These are phyloP conservation scores for Dinoponera quadriceps DNA, from an alignment of 1,140 invertebrate species.

Conservation along the genomic window DNA sequence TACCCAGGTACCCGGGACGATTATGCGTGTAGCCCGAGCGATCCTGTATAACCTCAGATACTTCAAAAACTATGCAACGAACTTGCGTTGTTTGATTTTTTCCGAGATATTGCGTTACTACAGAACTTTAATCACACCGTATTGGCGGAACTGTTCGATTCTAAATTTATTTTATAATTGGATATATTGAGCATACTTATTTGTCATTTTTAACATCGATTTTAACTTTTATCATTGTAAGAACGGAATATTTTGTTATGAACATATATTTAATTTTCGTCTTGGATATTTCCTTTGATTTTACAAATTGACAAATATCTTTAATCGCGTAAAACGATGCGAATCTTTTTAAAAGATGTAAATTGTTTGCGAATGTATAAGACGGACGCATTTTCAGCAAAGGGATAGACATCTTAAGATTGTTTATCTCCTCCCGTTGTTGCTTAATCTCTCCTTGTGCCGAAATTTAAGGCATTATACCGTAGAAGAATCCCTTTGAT, in stretches of 20 bases:
- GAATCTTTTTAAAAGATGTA: background rate
- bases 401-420: constrained; percentile 53
- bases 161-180: background rate
- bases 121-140: background rate
- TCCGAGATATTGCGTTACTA: background rate
- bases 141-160: background rate
- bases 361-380: background rate
- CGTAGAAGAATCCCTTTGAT: constrained; percentile 73
- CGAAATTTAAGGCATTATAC: constrained; percentile 73
- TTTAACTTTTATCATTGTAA: background rate
- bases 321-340: background rate
- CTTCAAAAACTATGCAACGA: background rate
- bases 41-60: background rate
- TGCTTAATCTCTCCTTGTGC: constrained; percentile 66
- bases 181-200: background rate
- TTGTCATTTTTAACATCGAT: background rate
- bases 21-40: background rate
- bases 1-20: constrained; percentile 19
- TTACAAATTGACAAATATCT: constrained; percentile 6
- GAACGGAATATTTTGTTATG: background rate
- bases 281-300: background rate
- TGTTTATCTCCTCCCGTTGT: constrained; percentile 60
- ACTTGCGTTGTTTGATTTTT: background rate
- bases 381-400: constrained; percentile 28
- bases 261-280: background rate